Percentiles rank a stretch among this genome's conserved stretches.
Conservation (phyloP, 2,888 invertebrate genomes). For the Ectemnius cavifrons region DNA sequence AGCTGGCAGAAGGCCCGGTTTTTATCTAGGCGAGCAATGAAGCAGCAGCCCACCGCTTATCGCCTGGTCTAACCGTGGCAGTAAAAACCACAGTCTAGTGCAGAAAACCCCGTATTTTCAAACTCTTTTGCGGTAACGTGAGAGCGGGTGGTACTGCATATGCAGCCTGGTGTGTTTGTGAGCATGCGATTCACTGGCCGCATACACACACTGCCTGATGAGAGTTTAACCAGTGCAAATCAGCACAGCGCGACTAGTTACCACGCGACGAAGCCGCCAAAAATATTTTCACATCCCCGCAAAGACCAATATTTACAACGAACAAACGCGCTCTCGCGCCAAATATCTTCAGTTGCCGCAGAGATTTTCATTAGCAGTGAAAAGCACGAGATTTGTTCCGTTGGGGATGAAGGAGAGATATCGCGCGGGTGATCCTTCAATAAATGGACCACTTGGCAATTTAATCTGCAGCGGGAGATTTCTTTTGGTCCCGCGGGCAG, state of each 20-base stretch:
- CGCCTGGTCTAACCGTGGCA: not conserved
- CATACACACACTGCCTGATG: not conserved
- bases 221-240: not conserved
- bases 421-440: too few species aligned
- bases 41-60: not conserved
- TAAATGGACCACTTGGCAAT: too few species aligned
- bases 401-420: too few species aligned
- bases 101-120: not conserved
- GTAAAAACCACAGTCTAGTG: not conserved
- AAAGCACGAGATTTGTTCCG: not conserved
- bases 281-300: not conserved
- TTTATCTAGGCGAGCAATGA: slow-evolving; percentile 10
- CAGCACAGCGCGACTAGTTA: not conserved
- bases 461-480: slow-evolving; percentile 13
- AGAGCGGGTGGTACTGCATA: not conserved
- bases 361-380: not conserved
- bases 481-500: too few species aligned
- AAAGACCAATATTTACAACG: too few species aligned
- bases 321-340: not conserved
- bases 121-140: not conserved
- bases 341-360: not conserved
- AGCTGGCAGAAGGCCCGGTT: slow-evolving; percentile 13
- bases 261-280: not conserved
- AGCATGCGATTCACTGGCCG: not conserved
- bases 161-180: not conserved